Conservation (phyloP, 30 jellyfish, hydroid and myxozoan species). For the Cassiopea xamachana region DNA sequence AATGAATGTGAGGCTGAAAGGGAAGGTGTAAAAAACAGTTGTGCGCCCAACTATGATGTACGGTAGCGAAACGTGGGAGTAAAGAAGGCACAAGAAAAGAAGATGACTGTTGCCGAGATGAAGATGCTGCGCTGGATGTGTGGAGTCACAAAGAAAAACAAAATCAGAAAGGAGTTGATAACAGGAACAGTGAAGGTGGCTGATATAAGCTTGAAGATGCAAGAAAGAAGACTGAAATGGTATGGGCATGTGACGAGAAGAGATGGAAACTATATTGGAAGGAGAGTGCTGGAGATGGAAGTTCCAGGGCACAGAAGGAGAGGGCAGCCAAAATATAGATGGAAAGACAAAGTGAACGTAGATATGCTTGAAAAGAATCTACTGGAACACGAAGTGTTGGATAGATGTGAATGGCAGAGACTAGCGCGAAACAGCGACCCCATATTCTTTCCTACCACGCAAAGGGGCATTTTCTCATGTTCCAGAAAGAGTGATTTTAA, state of each 20-base stretch:
- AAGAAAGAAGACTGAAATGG: conserved; percentile 3
- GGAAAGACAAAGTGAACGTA: no score
- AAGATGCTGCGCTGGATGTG: not conserved
- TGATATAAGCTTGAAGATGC: not conserved
- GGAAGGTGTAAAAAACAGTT: not conserved
- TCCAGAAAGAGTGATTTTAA: no score
- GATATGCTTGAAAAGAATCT: no score
- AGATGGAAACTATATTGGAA: no score
- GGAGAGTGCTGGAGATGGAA: no score
- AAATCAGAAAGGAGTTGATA: not conserved
- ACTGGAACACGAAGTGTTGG: no score
- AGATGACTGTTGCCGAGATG: not conserved
- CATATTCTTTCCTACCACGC: no score
- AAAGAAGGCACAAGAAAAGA: not conserved
- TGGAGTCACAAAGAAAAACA: not conserved
- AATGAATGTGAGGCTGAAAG: not conserved
- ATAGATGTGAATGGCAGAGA: no score
- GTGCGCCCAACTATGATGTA: not conserved
- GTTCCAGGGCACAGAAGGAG: no score
- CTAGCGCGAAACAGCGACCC: no score
- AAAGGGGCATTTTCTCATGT: no score
- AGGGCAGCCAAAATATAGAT: no score
- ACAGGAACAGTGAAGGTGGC: not conserved
- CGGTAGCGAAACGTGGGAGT: not conserved
- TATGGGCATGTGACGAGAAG: conserved; percentile 11